phyloP scores from a whole-genome alignment of 2,888 invertebrate species.

The Syrista parreyssii region DNA sequence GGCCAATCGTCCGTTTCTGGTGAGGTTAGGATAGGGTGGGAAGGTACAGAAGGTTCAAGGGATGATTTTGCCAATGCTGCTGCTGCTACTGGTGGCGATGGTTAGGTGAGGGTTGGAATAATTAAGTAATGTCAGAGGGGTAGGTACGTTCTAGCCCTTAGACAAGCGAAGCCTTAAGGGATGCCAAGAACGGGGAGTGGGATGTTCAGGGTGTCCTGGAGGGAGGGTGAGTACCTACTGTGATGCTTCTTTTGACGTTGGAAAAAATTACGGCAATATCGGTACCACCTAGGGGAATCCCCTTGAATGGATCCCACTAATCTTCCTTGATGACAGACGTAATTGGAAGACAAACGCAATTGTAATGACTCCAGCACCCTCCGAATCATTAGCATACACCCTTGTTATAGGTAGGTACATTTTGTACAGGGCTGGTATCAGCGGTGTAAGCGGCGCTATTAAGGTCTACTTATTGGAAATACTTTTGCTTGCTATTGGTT shows the following conservation, averaged over 20 bases:
- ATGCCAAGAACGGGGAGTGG: background rate
- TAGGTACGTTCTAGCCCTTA: background rate
- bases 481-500: background rate
- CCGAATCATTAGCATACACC: background rate
- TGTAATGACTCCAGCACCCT: conserved; percentile 21
- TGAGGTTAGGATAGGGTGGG: background rate
- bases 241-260: conserved; percentile 13
- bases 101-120: conserved; percentile 41
- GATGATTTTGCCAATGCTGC: background rate
- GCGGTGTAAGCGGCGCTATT: background rate
- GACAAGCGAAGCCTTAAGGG: background rate
- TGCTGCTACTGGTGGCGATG: background rate
- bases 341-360: conserved; percentile 42
- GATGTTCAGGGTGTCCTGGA: background rate
- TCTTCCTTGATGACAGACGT: conserved; percentile 39
- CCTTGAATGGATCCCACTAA: conserved; percentile 30
- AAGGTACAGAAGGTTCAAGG: conserved; percentile 13
- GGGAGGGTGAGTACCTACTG: conserved; percentile 1
- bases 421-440: background rate
- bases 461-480: background rate
- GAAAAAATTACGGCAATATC: conserved; percentile 43
- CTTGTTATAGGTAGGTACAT: background rate
- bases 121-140: conserved; percentile 56
- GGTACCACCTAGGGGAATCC: conserved; percentile 14
- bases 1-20: conserved; percentile 42